Evolutionary conservation across 2,113 vertebrate genomes (phyloP), one percentile per base, ranked within the genome.

Genomic region (Podilymbus podiceps): DNA sequence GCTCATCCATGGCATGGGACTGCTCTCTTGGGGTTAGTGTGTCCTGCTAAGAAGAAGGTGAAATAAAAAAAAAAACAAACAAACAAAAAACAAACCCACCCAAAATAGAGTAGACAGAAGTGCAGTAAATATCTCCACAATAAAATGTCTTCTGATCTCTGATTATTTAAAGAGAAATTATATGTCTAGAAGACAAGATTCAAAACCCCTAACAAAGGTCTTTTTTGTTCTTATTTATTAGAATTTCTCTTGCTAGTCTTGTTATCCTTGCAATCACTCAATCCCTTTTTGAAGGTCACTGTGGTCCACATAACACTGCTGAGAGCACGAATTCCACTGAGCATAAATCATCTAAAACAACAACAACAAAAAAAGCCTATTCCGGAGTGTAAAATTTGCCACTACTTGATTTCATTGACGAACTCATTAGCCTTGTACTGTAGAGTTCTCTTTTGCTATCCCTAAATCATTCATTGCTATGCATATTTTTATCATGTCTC

Each of bases 251-350:
- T 74, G 30, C 30, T 79, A 11, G 79, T 85, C 46, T 62, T 62
- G 14, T 53, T 85, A 73, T 28, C 46, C 53, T 79, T 75, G 67
- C 38, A 81, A 49, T 81, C 53, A 73, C 27, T 82, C 74, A 85
- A 15, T n/a, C 27, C 28, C 20, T 47, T 53, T 49, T 85, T 86
- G 90, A 94, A 96, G 88, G 77, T 83, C 75, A 50, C 18, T 73
- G 6, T 46, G 14, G 46, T 79, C 71, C 50, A 47, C 13, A 42
- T 21, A 69, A 8, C 15, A 71, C 53, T 69, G 66, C 75, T 89
- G 88, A 93, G 38, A 66, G 49, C 25, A 71, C 2, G 3, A 87
- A 80, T 88, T 90, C 50, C 55, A 50, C 17, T 81, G 42, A 60
- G 5, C 10, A 93, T 71, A 90, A 90, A 95, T 95, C 50, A 86